Conservation (phyloP, 2,888 invertebrate genomes). For the Lasioglossum marginatum region DNA sequence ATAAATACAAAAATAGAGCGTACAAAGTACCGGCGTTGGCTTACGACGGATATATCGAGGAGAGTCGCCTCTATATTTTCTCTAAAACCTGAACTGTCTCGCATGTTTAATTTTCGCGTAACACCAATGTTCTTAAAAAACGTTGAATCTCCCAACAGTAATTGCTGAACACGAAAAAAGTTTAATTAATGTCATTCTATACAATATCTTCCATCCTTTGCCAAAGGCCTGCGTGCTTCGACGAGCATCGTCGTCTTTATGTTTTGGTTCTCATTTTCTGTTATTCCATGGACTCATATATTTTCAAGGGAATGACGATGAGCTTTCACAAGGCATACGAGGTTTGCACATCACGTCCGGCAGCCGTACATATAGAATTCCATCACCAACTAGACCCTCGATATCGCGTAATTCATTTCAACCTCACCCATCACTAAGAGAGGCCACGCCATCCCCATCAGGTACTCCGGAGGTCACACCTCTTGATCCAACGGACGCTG, state of each 20-base stretch:
- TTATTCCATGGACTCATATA: conserved; percentile 23
- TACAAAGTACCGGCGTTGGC: too few species aligned
- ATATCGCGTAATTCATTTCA: conserved; percentile 90
- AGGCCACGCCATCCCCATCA: conserved; percentile 84
- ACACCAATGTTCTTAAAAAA: too few species aligned
- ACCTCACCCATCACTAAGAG: conserved; percentile 81
- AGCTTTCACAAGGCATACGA: conserved; percentile 88
- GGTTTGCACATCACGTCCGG: conserved; percentile 94
- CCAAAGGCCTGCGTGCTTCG: not conserved
- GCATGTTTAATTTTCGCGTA: too few species aligned
- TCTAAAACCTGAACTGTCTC: too few species aligned
- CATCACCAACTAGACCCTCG: conserved; percentile 93
- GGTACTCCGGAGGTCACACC: conserved; percentile 83
- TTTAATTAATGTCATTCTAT: not conserved
- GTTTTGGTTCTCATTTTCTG: conserved; percentile 1
- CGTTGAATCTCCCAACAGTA: too few species aligned
- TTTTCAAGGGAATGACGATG: conserved; percentile 80
- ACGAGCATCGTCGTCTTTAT: conserved; percentile 11
- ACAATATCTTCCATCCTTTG: not conserved
- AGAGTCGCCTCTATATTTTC: too few species aligned
- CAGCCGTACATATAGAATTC: conserved; percentile 94
- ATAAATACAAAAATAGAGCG: too few species aligned
- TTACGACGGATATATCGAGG: too few species aligned
- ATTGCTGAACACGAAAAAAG: too few species aligned
- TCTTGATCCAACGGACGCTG: conserved; percentile 84